Percentiles rank a stretch among this genome's conserved stretches.
Conservation (phyloP, 2,888 invertebrate species). For the Amiota mariae region DNA sequence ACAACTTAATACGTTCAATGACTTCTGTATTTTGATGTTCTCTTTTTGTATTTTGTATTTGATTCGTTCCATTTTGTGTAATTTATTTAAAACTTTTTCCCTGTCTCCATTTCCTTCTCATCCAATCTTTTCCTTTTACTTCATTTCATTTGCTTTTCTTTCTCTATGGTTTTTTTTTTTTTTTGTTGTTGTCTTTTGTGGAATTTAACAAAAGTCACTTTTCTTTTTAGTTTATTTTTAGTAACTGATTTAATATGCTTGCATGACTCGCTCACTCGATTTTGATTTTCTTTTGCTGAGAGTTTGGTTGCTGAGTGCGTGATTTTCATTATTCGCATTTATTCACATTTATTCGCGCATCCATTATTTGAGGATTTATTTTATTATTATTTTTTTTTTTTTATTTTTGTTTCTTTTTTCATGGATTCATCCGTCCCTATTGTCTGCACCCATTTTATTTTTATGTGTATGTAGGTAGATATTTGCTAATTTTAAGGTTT, state of each 20-base stretch:
- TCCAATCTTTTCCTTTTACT: background rate
- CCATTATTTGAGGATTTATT: background rate
- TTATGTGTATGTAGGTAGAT: too few species aligned
- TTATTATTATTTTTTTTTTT: conserved; percentile 11
- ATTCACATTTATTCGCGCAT: conserved; percentile 33
- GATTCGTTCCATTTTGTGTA: background rate
- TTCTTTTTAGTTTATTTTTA: conserved; percentile 52
- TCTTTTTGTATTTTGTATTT: conserved; percentile 20
- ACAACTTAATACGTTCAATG: conserved; percentile 61
- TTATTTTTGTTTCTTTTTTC: conserved; percentile 32
- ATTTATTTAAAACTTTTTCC: background rate
- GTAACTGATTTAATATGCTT: conserved; percentile 66
- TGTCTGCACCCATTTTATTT: background rate
- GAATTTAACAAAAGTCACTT: too few species aligned
- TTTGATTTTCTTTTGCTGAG: too few species aligned
- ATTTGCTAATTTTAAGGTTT: too few species aligned
- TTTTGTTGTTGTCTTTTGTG: too few species aligned
- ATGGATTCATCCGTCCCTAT: background rate
- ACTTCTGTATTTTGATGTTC: conserved; percentile 50
- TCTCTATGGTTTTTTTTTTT: too few species aligned
- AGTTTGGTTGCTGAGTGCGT: conserved; percentile 47
- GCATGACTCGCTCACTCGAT: conserved; percentile 42
- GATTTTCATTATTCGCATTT: conserved; percentile 43
- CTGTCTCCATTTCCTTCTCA: background rate
- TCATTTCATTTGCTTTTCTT: too few species aligned